Percentiles rank a stretch among this genome's conserved stretches.
Conservation (phyloP, 2,113 vertebrate genomes). For the Pelvicachromis taeniatus region DNA sequence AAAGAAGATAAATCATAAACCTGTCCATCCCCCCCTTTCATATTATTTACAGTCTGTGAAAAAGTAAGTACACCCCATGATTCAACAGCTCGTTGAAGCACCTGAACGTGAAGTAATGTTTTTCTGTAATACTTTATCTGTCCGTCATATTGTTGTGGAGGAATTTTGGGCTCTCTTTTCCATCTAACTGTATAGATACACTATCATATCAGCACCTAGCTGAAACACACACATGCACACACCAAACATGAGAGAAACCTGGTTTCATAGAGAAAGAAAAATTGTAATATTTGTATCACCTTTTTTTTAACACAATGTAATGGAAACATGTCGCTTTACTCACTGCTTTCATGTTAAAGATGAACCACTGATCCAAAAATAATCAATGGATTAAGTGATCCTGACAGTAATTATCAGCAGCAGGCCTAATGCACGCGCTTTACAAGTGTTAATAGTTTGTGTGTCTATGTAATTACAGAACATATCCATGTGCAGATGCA, state of each 20-base stretch:
- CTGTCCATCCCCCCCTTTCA: constrained; percentile 3
- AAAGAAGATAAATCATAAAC: neutral
- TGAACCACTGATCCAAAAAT: neutral
- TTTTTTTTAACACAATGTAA: neutral
- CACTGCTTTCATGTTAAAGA: neutral
- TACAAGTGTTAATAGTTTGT: neutral
- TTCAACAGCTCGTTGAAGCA: no score
- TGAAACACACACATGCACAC: neutral
- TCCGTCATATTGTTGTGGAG: no score
- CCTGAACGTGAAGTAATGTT: no score
- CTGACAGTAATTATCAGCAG: neutral
- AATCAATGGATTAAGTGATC: neutral
- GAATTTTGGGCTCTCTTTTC: neutral
- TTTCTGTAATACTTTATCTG: no score
- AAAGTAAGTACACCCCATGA: no score
- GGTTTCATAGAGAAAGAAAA: neutral
- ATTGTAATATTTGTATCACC: neutral
- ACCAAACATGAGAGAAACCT: neutral
- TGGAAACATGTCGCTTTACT: neutral
- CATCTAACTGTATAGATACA: neutral
- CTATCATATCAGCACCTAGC: neutral
- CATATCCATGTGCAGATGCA: neutral
- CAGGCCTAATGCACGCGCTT: neutral
- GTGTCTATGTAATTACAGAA: neutral
- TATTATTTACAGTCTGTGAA: no score